Evolutionary conservation across 2,888 invertebrate genomes (phyloP).

Genomic region (Platypus cylindrus): DNA sequence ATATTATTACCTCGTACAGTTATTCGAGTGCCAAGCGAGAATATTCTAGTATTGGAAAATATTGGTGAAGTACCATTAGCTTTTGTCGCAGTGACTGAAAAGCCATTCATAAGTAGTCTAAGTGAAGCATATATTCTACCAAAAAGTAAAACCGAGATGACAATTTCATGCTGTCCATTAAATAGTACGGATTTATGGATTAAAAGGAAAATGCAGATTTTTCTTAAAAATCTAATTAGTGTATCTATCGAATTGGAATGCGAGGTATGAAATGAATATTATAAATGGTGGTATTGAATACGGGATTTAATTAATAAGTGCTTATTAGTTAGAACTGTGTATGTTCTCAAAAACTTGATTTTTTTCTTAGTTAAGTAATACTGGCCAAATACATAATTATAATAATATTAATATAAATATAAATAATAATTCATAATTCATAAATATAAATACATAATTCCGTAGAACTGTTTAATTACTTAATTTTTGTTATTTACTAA

Average conservation of each 20-base stretch:
- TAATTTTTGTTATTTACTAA: too few species aligned
- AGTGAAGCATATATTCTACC: slow-evolving; percentile 39
- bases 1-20: slow-evolving; percentile 40
- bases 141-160: slow-evolving; percentile 38
- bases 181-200: neutral
- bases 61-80: slow-evolving; percentile 39
- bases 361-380: too few species aligned
- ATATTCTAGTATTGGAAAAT: slow-evolving; percentile 42
- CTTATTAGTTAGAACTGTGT: too few species aligned
- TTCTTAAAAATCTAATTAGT: slow-evolving; percentile 7
- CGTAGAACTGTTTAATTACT: too few species aligned
- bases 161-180: slow-evolving; percentile 40
- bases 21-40: slow-evolving; percentile 39
- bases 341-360: too few species aligned
- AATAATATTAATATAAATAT: too few species aligned
- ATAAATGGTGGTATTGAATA: too few species aligned
- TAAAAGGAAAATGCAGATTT: neutral
- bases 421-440: too few species aligned
- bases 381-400: too few species aligned
- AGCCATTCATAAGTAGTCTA: slow-evolving; percentile 42
- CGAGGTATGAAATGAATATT: too few species aligned
- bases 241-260: slow-evolving; percentile 8
- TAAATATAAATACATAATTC: too few species aligned
- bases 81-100: slow-evolving; percentile 35
- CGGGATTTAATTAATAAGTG: too few species aligned